These are phyloP conservation scores for Nerophis lumbriciformis DNA, from an alignment of 2,113 vertebrate species.

Conservation along the genomic window DNA sequence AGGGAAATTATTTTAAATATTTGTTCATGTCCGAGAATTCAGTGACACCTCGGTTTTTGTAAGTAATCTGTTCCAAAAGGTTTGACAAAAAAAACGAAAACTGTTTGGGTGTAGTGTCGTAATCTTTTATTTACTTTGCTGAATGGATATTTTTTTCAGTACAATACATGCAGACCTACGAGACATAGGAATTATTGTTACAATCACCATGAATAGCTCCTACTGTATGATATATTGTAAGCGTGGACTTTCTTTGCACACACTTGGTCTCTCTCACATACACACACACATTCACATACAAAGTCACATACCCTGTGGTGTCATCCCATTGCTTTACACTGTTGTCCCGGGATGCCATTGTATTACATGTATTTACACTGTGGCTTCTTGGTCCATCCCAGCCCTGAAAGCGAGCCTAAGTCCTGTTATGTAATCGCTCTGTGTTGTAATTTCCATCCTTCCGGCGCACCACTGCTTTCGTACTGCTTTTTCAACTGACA, in stretches of 20 bases:
- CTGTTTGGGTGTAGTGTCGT: neutral
- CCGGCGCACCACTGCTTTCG: slow-evolving; percentile 8
- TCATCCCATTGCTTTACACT: slow-evolving; percentile 33
- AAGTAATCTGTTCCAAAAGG: too few species aligned
- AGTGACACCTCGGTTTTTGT: too few species aligned
- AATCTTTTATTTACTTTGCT: too few species aligned
- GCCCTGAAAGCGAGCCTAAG: slow-evolving; percentile 48
- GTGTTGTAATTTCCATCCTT: slow-evolving; percentile 24
- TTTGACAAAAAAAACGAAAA: too few species aligned
- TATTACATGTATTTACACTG: slow-evolving; percentile 47
- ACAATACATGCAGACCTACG: slow-evolving; percentile 45
- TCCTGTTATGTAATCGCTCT: slow-evolving; percentile 41
- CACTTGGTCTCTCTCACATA: slow-evolving; percentile 32
- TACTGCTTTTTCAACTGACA: slow-evolving; percentile 13
- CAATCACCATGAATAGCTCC: slow-evolving; percentile 38
- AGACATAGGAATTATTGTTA: slow-evolving; percentile 64
- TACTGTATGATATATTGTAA: slow-evolving; percentile 30
- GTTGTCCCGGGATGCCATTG: slow-evolving; percentile 49
- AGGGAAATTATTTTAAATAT: neutral
- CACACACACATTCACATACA: slow-evolving; percentile 24
- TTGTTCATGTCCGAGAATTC: too few species aligned
- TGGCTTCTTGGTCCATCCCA: slow-evolving; percentile 24
- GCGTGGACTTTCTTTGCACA: neutral
- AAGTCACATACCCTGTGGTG: slow-evolving; percentile 11
- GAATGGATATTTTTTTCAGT: slow-evolving; percentile 8